Evolutionary conservation across 2,888 invertebrate species (phyloP).

Genomic region (Megastigmus dorsalis): DNA sequence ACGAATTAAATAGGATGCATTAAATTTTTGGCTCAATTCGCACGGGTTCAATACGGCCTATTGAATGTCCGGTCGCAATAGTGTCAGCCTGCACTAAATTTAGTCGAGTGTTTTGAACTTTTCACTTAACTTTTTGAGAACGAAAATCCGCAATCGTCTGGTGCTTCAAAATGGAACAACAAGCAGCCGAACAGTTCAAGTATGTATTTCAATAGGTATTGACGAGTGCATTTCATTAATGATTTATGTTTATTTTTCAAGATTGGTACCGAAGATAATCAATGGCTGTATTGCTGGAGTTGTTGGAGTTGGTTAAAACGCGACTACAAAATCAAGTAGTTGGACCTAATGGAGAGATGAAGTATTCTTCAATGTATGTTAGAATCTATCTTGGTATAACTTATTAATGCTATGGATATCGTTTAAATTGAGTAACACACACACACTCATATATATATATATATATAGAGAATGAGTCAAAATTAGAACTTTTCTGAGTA

Average conservation of each 20-base stretch:
- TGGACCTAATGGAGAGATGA: conserved; percentile 90
- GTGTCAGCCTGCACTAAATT: neutral
- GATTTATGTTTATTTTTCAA: conserved; percentile 68
- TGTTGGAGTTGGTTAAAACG: conserved; percentile 99
- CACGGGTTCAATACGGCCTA: neutral
- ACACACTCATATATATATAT: no score
- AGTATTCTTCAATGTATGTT: conserved; percentile 93
- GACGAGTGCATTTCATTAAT: neutral
- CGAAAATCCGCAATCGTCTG: neutral
- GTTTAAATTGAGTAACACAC: no score
- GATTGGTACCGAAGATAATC: conserved; percentile 93
- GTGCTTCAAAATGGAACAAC: conserved; percentile 46
- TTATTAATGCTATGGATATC: no score
- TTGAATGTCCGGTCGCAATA: neutral
- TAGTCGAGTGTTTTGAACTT: conserved; percentile 9
- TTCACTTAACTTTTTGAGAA: conserved; percentile 38
- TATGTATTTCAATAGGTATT: conserved; percentile 34
- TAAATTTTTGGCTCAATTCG: neutral
- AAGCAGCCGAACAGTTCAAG: conserved; percentile 39
- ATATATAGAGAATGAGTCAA: no score
- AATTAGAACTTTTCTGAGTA: no score
- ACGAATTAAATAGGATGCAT: neutral
- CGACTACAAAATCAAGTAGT: conserved; percentile 96
- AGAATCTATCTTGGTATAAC: no score
- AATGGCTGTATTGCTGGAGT: conserved; percentile 99